phyloP scores from a whole-genome alignment of 2,888 invertebrate genomes.

The Thereva nobilitata region DNA sequence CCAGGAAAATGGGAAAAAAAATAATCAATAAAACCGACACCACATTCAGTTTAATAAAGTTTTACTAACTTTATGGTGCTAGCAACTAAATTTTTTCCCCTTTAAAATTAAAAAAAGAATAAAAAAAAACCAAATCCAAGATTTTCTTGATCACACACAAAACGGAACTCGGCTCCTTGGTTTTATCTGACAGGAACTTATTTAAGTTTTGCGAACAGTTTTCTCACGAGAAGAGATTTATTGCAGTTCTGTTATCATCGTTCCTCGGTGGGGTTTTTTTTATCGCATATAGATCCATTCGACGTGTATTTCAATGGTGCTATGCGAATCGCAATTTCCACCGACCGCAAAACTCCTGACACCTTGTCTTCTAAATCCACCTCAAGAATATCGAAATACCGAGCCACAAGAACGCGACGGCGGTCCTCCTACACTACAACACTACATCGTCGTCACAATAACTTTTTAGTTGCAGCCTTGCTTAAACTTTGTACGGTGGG shows the following conservation, averaged over 20 bases:
- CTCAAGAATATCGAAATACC: constrained; percentile 8
- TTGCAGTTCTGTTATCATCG: constrained; percentile 23
- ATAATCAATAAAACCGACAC: too few species aligned
- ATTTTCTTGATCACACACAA: too few species aligned
- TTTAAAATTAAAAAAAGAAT: too few species aligned
- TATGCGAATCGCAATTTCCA: too few species aligned
- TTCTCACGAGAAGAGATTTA: constrained; percentile 31
- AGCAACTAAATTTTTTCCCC: too few species aligned
- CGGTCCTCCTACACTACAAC: background rate
- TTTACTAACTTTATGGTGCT: too few species aligned
- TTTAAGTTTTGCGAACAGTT: constrained; percentile 33
- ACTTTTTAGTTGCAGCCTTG: constrained; percentile 24
- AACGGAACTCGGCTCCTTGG: background rate
- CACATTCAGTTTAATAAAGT: too few species aligned
- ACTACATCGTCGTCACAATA: background rate
- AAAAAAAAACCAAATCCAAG: too few species aligned
- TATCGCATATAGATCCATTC: constrained; percentile 17
- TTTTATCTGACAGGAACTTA: constrained; percentile 33
- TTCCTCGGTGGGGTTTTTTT: background rate
- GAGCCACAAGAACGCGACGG: background rate
- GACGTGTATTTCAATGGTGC: background rate
- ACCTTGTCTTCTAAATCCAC: constrained; percentile 9
- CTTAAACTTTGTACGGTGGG: constrained; percentile 25
- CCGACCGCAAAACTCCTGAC: background rate
- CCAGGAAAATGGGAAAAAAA: too few species aligned